Evolutionary conservation across 2,113 vertebrate genomes (phyloP).

Genomic region (chimpanzee (Pan troglodytes)): DNA sequence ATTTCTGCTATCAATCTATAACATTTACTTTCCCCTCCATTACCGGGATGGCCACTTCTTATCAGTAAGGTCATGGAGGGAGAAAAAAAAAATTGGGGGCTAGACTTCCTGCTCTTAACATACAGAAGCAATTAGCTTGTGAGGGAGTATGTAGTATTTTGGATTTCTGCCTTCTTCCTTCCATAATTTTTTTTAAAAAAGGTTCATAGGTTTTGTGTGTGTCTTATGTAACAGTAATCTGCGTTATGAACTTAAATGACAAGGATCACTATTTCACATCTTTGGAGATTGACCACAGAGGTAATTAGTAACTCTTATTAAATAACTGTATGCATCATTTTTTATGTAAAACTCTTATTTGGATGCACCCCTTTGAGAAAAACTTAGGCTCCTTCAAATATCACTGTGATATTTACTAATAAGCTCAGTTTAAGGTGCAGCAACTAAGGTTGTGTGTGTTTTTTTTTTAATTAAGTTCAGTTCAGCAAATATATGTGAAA

Average conservation of each 20-base stretch:
- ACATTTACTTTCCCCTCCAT: constrained; percentile 8
- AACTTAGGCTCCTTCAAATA: background rate
- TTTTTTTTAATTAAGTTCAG: background rate
- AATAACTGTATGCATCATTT: background rate
- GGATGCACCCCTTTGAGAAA: background rate
- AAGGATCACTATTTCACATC: background rate
- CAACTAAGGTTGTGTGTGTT: background rate
- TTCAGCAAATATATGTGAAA: background rate
- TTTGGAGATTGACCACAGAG: background rate
- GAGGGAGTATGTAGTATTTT: background rate
- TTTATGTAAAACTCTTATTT: background rate
- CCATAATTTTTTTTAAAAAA: background rate
- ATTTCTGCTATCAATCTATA: background rate
- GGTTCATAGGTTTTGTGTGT: background rate
- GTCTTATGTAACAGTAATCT: background rate
- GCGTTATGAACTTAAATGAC: background rate
- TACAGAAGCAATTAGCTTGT: background rate
- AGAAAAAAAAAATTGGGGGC: background rate
- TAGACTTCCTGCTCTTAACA: constrained; percentile 21
- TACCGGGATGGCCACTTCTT: background rate
- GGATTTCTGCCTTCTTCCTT: background rate
- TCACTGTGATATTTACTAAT: background rate
- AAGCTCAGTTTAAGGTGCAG: background rate
- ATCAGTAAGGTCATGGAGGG: constrained; percentile 21
- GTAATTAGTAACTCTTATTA: background rate